These are phyloP conservation scores for Amblyraja radiata DNA, from an alignment of 2,797 vertebrate genomes.

Conservation along the genomic window DNA sequence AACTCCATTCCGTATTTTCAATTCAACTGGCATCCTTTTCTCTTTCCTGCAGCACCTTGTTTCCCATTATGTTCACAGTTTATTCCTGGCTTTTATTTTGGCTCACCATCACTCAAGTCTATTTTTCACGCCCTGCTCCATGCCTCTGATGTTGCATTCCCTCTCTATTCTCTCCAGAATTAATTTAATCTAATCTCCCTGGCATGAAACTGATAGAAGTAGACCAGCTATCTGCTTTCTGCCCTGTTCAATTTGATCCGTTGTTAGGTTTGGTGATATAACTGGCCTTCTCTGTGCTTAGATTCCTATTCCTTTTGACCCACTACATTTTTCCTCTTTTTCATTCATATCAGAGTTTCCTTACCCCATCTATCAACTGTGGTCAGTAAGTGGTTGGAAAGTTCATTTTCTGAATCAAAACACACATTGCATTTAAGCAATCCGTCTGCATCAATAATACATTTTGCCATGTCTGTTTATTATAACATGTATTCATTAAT, in stretches of 20 bases:
- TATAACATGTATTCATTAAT: background rate
- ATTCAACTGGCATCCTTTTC: background rate
- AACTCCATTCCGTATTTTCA: background rate
- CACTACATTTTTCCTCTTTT: background rate
- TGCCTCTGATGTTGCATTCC: background rate
- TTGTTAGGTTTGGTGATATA: background rate
- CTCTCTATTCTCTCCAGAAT: background rate
- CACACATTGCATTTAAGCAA: background rate
- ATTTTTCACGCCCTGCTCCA: too few species aligned
- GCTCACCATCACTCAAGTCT: too few species aligned
- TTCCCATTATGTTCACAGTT: background rate
- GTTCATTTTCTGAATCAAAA: background rate
- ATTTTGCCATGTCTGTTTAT: background rate
- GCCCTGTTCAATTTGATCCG: background rate
- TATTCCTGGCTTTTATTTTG: background rate
- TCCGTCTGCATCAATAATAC: background rate
- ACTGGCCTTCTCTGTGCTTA: background rate
- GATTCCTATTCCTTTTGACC: background rate
- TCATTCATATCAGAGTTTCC: background rate
- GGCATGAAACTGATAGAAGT: background rate
- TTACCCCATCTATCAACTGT: background rate
- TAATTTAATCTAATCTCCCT: background rate
- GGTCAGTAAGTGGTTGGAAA: background rate
- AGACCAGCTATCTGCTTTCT: background rate
- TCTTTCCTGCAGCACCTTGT: too few species aligned